phyloP scores from a whole-genome alignment of 2,888 invertebrate species.

The Agrochola circellaris region DNA sequence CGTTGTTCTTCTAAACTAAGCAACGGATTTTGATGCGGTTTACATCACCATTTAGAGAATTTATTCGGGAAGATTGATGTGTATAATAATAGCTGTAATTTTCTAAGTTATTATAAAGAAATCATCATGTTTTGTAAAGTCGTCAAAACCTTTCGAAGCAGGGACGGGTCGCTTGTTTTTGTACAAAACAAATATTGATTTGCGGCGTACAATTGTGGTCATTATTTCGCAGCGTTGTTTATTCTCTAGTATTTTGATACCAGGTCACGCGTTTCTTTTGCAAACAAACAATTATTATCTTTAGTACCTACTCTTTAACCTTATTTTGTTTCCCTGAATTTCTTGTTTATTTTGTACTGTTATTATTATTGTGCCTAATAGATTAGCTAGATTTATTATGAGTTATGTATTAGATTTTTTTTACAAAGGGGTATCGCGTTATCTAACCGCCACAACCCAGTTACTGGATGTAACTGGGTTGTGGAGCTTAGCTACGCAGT shows the following conservation, averaged over 20 bases:
- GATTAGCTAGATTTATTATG: constrained; percentile 12
- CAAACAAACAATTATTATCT: constrained; percentile 47
- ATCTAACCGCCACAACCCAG: too few species aligned
- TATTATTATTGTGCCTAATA: constrained; percentile 13
- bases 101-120: not conserved
- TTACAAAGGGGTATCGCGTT: not conserved
- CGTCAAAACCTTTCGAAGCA: not conserved
- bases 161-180: constrained; percentile 19
- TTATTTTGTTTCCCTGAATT: constrained; percentile 35
- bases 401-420: not conserved
- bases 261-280: constrained; percentile 44
- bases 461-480: not conserved
- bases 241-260: constrained; percentile 35
- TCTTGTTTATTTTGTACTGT: constrained; percentile 26
- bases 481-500: too few species aligned
- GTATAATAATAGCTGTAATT: not conserved
- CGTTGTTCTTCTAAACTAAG: not conserved
- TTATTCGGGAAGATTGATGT: not conserved
- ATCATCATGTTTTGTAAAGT: not conserved
- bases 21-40: not conserved
- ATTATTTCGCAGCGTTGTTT: constrained; percentile 39
- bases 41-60: not conserved
- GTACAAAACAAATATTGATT: constrained; percentile 36
- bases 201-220: constrained; percentile 10
- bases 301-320: constrained; percentile 37